Percentiles rank a stretch among this genome's conserved stretches.
Evolutionary conservation across 2,888 invertebrate genomes (phyloP).

Genomic region (Cryptocheilus praepositus): DNA sequence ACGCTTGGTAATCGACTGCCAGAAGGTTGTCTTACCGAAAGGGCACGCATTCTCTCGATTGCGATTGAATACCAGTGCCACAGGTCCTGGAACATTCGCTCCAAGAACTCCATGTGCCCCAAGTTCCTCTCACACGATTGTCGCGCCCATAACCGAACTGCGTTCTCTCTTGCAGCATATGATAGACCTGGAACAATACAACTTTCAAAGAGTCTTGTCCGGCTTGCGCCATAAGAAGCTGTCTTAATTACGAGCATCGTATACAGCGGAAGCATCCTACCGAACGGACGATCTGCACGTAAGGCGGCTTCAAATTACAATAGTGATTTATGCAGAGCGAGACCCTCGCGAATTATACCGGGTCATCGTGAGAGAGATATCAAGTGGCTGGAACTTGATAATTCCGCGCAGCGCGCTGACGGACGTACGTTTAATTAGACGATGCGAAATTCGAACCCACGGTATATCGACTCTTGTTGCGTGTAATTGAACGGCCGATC

Average conservation of each 20-base stretch:
- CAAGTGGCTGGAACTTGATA: conserved; percentile 36
- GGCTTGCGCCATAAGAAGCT: no score
- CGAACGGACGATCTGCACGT: neutral
- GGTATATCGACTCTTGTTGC: conserved; percentile 33
- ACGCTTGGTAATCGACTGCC: no score
- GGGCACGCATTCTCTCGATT: conserved; percentile 82
- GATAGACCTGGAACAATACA: conserved; percentile 62
- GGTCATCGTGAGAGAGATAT: conserved; percentile 8
- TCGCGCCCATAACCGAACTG: conserved; percentile 63
- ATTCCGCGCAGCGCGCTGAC: conserved; percentile 39
- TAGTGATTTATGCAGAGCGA: no score
- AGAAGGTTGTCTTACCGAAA: conserved; percentile 74
- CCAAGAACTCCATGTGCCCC: conserved; percentile 87
- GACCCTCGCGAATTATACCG: neutral
- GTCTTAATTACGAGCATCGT: neutral
- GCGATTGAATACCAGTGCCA: conserved; percentile 85
- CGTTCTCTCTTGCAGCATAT: conserved; percentile 68
- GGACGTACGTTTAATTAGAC: conserved; percentile 43
- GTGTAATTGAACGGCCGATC: conserved; percentile 50
- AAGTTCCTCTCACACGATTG: conserved; percentile 74
- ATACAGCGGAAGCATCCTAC: no score
- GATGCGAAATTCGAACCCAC: conserved; percentile 31
- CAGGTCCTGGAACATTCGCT: conserved; percentile 85
- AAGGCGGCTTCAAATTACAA: neutral
- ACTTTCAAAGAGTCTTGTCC: conserved; percentile 4